Base-by-base conservation (phyloP, 2,797 vertebrate species). In the Gobionotothen gibberifrons region DNA sequence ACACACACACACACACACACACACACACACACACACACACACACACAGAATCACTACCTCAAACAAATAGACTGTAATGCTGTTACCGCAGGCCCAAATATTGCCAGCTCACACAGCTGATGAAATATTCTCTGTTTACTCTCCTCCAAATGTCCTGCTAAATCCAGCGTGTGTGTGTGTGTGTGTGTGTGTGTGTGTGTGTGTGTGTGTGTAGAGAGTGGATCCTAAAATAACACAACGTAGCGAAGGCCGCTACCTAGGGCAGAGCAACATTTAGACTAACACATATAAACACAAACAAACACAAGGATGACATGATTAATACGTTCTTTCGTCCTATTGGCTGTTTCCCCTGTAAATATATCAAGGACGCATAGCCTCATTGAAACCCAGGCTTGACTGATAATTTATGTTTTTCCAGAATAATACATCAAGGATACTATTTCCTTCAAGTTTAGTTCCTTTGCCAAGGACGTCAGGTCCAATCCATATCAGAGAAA, bases 101-200 rank as follows among this genome's bases (percentile, higher is more conserved):
- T 86, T 83, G 86, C 87, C 88, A 89, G 86, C 75, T 90, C 87
- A 84, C 87, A 92, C 90, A 93, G 89, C 92, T 93, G 92, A 91
- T 92, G 90, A 93, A 93, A 93, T 93, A 93, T 90, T 87, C 85
- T 63, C 76, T 92, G 88, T 93, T 92, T 93, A 89, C 88, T 86
- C 89, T 85, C 86, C 92, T 90, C 79, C 81, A 92, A 92, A 92
- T 86, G 88, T 90, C 88, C 90, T 85, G 78, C 85, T 88, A 88
- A 91, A 89, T 65, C 88, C 78, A 36, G 32, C 1, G 32, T 78
- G 65, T 4, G 47, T 68, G 62, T 62, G 42, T 85, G 48, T 83
- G 74, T 66, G 75, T 76, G 68, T 66, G 47, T 68, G 62, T 62
- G 42, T 85, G 32, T 79, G 65, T 6, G 47, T 68, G 62, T 62